Base-by-base conservation (phyloP, 2,888 invertebrate species). In the Galeopsomyia nigrocyanea region DNA sequence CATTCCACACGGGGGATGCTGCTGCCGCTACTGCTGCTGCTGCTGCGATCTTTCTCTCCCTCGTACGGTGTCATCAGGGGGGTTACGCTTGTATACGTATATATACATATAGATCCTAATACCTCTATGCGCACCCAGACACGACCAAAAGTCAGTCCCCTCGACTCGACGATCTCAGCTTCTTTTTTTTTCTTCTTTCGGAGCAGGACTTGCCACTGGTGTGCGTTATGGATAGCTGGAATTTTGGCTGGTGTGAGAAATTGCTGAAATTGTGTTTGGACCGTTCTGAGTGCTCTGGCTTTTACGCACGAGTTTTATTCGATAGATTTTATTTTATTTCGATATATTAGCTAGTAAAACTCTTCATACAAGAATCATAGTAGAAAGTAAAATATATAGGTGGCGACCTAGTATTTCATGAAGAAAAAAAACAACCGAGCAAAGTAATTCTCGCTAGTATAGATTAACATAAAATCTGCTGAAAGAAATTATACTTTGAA, bases 1-100 rank as follows among this genome's bases (percentile, higher is more conserved):
- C 66, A 71, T 71, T 71, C 71, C 71, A 19, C 46, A 51, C 39
- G 56, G 65, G 65, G 65, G 65, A 55, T 65, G 64, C 13, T 46
- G 47, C 26, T n/a, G n/a, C n/a, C n/a, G n/a, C n/a, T n/a, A n/a
- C n/a, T n/a, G n/a, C n/a, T n/a, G n/a, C n/a, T n/a, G n/a, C n/a
- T n/a, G n/a, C n/a, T n/a, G 22, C 31, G 31, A 39, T 46, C 61
- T 39, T 50, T 55, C 65, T 21, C 22, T 56, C 56, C 47, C 47
- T 21, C 56, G 22, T 39, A 16, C 49, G 22, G 13, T 17, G 55
- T 66, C 66, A 26, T 31, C 31, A 31, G 51, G 50, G 66, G 58
- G 51, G 58, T 39, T 51, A 60, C 46, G 22, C 51, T 51, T 10
- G 21, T 67, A 14, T 19, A 14, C 7, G 10, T 55, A 22, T 21